A percentile compares a stretch with the other conserved stretches of the same genome.
phyloP scores from a whole-genome alignment of 2,797 vertebrate genomes.

The Pseudochromis fuscus region DNA sequence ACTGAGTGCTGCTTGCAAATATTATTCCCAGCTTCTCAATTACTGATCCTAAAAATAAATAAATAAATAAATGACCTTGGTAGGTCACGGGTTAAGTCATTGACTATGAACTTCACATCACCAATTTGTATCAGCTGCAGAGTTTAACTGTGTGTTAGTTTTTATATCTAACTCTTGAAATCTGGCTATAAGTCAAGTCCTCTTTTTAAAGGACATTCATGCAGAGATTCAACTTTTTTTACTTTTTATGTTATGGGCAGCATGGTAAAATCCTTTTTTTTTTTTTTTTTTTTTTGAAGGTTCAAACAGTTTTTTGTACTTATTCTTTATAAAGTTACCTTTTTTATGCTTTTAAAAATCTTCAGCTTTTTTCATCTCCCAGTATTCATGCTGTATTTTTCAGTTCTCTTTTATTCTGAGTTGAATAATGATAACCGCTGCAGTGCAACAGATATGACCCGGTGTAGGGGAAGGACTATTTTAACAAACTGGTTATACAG shows the following conservation, averaged over 20 bases:
- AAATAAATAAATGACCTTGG: background rate
- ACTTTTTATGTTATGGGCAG: too few species aligned
- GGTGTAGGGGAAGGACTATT: background rate
- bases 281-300: too few species aligned
- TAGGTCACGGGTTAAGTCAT: background rate
- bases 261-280: too few species aligned
- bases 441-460: background rate
- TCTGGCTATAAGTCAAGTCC: too few species aligned
- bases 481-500: conserved; percentile 9
- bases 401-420: background rate
- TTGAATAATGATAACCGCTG: conserved; percentile 8
- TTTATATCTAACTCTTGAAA: background rate
- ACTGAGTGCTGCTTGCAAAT: too few species aligned
- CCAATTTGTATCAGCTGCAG: background rate
- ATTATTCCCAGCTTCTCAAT: conserved; percentile 6
- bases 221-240: too few species aligned
- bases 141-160: background rate
- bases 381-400: too few species aligned
- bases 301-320: too few species aligned
- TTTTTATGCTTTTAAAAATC: too few species aligned
- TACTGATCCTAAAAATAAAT: background rate
- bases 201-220: too few species aligned
- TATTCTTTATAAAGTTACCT: too few species aligned
- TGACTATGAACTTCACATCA: conserved; percentile 5
- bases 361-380: too few species aligned